Conservation (phyloP, 53 echinoderm and acorn worm species). For the Apostichopus leukothele region DNA sequence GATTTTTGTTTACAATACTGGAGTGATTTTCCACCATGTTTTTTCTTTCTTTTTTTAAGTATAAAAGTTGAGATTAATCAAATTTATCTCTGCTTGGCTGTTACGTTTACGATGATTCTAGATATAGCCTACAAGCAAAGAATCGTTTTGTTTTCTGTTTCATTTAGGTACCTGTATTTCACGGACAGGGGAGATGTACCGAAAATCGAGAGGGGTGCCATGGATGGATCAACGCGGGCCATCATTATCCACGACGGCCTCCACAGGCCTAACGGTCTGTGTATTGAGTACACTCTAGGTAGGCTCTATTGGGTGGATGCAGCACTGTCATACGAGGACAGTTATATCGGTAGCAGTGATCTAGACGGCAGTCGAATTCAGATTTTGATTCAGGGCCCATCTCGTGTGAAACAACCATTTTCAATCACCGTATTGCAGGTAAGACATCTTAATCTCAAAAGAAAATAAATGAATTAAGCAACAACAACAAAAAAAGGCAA, state of each 20-base stretch:
- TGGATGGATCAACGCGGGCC: constrained; percentile 72
- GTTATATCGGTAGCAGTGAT: constrained; percentile 40
- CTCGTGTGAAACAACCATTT: constrained; percentile 33
- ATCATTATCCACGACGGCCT: constrained; percentile 62
- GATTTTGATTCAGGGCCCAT: constrained; percentile 26
- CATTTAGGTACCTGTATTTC: constrained; percentile 71
- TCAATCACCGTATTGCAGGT: constrained; percentile 32
- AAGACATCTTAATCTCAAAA: no score
- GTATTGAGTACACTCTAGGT: constrained; percentile 19
- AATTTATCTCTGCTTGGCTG: no score
- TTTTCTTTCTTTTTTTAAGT: no score
- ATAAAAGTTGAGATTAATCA: no score
- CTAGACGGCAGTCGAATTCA: constrained; percentile 23
- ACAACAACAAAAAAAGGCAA: no score
- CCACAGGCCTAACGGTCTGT: constrained; percentile 82
- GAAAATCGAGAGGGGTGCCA: constrained; percentile 81
- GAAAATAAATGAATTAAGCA: no score
- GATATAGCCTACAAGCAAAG: no score
- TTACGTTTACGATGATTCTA: no score
- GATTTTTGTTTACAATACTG: no score
- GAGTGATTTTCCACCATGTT: no score
- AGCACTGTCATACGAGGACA: neutral
- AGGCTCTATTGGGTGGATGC: constrained; percentile 44
- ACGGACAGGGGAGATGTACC: constrained; percentile 77
- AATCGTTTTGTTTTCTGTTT: no score